Conservation (phyloP, 2,797 vertebrate genomes). For the Hoplostethus atlanticus region DNA sequence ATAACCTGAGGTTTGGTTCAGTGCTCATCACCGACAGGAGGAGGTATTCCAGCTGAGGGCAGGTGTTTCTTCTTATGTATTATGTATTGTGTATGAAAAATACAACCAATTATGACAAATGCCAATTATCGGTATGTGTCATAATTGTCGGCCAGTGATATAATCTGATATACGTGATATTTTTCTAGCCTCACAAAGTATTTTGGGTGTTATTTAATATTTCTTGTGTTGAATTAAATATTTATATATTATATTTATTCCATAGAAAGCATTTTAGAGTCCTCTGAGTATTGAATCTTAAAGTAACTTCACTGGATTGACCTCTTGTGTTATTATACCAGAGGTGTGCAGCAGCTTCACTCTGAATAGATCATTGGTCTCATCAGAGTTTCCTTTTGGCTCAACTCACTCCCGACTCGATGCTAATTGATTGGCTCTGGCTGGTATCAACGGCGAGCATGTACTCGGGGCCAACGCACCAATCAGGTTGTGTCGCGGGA, state of each 20-base stretch:
- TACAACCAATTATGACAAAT: too few species aligned
- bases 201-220: neutral
- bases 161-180: neutral
- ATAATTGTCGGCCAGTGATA: too few species aligned
- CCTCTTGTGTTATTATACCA: neutral
- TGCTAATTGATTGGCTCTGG: constrained; percentile 53
- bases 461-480: constrained; percentile 6
- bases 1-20: neutral
- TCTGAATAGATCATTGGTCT: constrained; percentile 24
- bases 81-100: neutral
- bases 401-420: constrained; percentile 20
- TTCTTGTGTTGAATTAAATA: too few species aligned
- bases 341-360: constrained; percentile 6
- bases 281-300: neutral
- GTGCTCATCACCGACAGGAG: neutral
- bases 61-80: constrained; percentile 1
- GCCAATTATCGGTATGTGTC: too few species aligned
- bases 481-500: constrained; percentile 59
- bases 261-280: too few species aligned
- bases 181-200: neutral
- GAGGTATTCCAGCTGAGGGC: neutral
- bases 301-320: neutral
- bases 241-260: too few species aligned
- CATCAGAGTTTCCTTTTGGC: constrained; percentile 28
- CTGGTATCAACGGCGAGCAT: constrained; percentile 21